Evolutionary conservation across 1,140 invertebrate genomes (phyloP).

Genomic region (Oppia nitens): DNA sequence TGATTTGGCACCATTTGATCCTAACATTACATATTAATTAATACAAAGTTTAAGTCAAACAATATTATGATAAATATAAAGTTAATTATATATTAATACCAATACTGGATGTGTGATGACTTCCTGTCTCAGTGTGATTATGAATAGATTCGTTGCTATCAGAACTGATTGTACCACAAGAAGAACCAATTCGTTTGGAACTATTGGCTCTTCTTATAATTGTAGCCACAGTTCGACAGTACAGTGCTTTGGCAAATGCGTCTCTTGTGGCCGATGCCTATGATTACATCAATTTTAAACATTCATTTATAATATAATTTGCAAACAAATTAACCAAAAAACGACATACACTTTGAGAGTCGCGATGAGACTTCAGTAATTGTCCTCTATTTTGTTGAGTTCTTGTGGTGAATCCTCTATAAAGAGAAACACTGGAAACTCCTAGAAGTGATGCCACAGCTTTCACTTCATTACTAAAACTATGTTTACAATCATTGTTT

Average conservation of each 20-base stretch:
- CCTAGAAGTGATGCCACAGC: constrained; percentile 66
- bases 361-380: constrained; percentile 60
- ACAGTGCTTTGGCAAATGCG: constrained; percentile 75
- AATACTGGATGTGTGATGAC: constrained; percentile 54
- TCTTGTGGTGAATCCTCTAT: constrained; percentile 59
- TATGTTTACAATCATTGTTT: constrained; percentile 22
- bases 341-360: constrained; percentile 49
- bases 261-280: constrained; percentile 68
- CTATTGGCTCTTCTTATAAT: constrained; percentile 82
- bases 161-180: constrained; percentile 63
- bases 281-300: constrained; percentile 16
- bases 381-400: constrained; percentile 69
- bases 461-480: constrained; percentile 40
- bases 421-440: constrained; percentile 52
- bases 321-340: constrained; percentile 1
- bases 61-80: too few species aligned
- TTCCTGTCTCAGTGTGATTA: constrained; percentile 51
- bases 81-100: too few species aligned
- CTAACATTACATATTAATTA: constrained; percentile 38
- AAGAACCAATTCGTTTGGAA: constrained; percentile 66
- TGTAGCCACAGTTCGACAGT: constrained; percentile 83
- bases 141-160: constrained; percentile 80
- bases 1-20: constrained; percentile 65
- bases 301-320: not conserved
- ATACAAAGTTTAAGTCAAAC: not conserved